Percentiles rank a stretch among this genome's conserved stretches.
phyloP scores from a whole-genome alignment of 2,888 invertebrate genomes.

The Rhamphomyia laevipes region DNA sequence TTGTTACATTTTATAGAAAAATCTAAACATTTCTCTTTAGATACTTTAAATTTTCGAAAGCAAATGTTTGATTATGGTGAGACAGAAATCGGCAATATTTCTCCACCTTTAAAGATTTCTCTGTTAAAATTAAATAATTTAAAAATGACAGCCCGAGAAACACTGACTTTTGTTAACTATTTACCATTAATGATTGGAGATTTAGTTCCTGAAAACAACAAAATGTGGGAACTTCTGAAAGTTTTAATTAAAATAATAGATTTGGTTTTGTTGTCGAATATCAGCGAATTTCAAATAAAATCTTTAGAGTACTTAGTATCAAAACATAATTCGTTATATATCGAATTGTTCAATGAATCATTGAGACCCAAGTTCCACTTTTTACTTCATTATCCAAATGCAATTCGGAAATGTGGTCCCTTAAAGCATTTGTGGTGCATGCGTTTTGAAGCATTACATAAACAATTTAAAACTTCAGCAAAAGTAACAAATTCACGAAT shows the following conservation, averaged over 20 bases:
- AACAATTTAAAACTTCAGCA: constrained; percentile 7
- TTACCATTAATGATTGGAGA: constrained; percentile 14
- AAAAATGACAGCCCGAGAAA: constrained; percentile 16
- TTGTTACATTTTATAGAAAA: no score
- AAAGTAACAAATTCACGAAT: constrained; percentile 5
- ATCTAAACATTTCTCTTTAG: no score
- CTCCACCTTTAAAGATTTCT: constrained; percentile 2
- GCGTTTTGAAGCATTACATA: constrained; percentile 10
- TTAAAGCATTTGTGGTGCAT: constrained; percentile 10
- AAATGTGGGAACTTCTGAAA: constrained; percentile 11
- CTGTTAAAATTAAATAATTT: constrained; percentile 14
- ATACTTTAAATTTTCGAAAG: constrained; percentile 11
- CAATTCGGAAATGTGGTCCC: constrained; percentile 11
- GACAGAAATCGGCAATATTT: constrained; percentile 7
- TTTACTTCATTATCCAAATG: constrained; percentile 9
- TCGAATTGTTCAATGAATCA: constrained; percentile 8
- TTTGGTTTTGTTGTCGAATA: constrained; percentile 6
- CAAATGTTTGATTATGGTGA: constrained; percentile 14
- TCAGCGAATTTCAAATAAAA: constrained; percentile 5
- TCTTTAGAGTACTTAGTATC: constrained; percentile 8
- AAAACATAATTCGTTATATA: constrained; percentile 10
- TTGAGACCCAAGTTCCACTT: constrained; percentile 14
- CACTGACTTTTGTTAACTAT: constrained; percentile 12
- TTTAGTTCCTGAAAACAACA: constrained; percentile 12
- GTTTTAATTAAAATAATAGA: constrained; percentile 10